These are phyloP conservation scores for Synanthedon myopaeformis DNA, from an alignment of 2,888 invertebrate genomes.

Conservation along the genomic window DNA sequence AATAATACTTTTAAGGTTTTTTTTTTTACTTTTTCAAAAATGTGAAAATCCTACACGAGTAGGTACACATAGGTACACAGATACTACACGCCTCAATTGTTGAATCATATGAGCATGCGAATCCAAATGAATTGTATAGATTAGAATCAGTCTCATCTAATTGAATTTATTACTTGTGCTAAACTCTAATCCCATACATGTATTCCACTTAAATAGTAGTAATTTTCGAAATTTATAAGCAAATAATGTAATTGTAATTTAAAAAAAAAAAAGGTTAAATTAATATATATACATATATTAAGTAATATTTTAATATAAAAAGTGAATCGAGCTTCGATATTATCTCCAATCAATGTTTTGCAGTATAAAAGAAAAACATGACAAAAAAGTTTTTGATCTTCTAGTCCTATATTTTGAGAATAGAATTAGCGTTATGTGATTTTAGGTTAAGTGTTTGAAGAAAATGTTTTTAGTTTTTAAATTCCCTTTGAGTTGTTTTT, in stretches of 20 bases:
- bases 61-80: no score
- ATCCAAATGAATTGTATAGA: no score
- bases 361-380: slow-evolving; percentile 16
- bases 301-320: background rate
- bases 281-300: background rate
- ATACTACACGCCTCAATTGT: no score
- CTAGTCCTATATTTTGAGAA: slow-evolving; percentile 48
- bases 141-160: no score
- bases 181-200: no score
- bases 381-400: slow-evolving; percentile 33
- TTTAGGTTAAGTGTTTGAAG: slow-evolving; percentile 12
- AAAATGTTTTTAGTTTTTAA: background rate
- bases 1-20: no score
- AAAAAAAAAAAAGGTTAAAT: slow-evolving; percentile 7
- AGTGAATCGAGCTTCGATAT: slow-evolving; percentile 33
- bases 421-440: slow-evolving; percentile 19
- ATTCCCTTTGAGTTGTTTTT: background rate
- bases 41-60: no score
- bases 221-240: background rate
- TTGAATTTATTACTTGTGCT: no score
- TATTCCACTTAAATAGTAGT: no score
- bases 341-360: slow-evolving; percentile 43
- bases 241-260: slow-evolving; percentile 5
- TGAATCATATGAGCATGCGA: no score
- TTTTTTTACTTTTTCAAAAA: no score